These are phyloP conservation scores for Cyclura pinguis DNA, from an alignment of 2,797 vertebrate genomes.

Conservation along the genomic window DNA sequence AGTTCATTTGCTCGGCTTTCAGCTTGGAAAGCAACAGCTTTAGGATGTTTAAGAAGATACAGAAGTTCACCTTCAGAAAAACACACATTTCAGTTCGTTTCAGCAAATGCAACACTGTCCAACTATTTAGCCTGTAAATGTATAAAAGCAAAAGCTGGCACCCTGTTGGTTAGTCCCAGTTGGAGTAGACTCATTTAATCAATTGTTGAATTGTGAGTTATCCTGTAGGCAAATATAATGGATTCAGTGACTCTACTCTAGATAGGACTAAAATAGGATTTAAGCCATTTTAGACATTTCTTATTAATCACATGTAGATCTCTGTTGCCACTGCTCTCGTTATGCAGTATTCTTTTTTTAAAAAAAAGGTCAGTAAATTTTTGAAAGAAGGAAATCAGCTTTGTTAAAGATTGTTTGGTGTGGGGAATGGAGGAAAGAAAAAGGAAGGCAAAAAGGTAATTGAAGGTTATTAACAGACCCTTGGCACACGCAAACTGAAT, in stretches of 20 bases:
- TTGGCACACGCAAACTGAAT: neutral
- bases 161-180: too few species aligned
- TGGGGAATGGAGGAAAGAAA: neutral
- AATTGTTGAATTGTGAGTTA: too few species aligned
- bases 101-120: neutral
- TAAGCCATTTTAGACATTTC: neutral
- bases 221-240: too few species aligned
- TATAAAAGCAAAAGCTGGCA: neutral
- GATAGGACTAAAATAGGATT: too few species aligned
- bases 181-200: too few species aligned
- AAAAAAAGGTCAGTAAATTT: neutral
- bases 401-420: neutral
- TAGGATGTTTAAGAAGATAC: conserved; percentile 94
- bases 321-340: neutral
- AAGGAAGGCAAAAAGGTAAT: too few species aligned
- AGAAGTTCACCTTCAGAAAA: conserved; percentile 90
- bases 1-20: conserved; percentile 92
- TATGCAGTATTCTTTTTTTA: neutral
- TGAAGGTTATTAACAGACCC: neutral
- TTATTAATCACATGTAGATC: neutral
- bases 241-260: too few species aligned
- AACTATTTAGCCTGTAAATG: neutral
- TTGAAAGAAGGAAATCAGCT: neutral
- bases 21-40: conserved; percentile 94
- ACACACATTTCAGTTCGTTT: conserved; percentile 43